These are phyloP conservation scores for Idaea straminata DNA, from an alignment of 2,888 invertebrate species.

Conservation along the genomic window DNA sequence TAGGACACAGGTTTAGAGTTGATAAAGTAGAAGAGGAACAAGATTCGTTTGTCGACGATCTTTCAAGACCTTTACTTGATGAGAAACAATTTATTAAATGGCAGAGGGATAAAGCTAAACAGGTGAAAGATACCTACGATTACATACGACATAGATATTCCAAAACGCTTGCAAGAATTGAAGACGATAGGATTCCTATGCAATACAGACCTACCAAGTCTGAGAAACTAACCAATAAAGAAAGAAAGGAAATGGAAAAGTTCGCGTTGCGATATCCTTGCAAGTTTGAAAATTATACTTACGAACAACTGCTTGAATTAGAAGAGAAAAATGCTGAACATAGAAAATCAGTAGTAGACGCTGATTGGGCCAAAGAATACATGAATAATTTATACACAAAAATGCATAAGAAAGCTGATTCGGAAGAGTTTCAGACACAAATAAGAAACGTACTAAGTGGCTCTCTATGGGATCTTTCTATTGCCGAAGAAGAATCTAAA, in stretches of 20 bases:
- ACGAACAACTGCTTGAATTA: conserved; percentile 57
- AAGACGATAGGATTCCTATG: conserved; percentile 45
- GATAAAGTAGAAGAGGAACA: conserved; percentile 51
- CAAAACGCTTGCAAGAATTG: conserved; percentile 56
- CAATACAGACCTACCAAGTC: conserved; percentile 17
- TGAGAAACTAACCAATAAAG: conserved; percentile 36
- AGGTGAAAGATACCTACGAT: conserved; percentile 66
- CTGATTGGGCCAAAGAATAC: conserved; percentile 70
- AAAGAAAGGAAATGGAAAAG: conserved; percentile 57
- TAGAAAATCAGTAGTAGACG: conserved; percentile 48
- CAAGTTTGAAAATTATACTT: conserved; percentile 61
- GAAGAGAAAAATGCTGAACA: conserved; percentile 52
- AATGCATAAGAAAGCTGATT: conserved; percentile 58
- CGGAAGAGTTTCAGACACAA: conserved; percentile 71
- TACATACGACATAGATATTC: conserved; percentile 64
- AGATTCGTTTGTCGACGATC: conserved; percentile 58
- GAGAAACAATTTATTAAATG: conserved; percentile 78
- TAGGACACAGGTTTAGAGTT: conserved; percentile 60
- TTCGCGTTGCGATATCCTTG: conserved; percentile 58
- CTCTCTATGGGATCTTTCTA: conserved; percentile 76
- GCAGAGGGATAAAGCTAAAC: conserved; percentile 74
- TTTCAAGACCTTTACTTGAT: conserved; percentile 66
- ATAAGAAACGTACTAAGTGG: conserved; percentile 70
- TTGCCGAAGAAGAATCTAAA: conserved; percentile 73
- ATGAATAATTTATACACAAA: conserved; percentile 72